Evolutionary conservation across 2,113 vertebrate genomes (phyloP), one percentile per base, ranked within the genome.

Genomic region (Oreotrochilus melanogaster): DNA sequence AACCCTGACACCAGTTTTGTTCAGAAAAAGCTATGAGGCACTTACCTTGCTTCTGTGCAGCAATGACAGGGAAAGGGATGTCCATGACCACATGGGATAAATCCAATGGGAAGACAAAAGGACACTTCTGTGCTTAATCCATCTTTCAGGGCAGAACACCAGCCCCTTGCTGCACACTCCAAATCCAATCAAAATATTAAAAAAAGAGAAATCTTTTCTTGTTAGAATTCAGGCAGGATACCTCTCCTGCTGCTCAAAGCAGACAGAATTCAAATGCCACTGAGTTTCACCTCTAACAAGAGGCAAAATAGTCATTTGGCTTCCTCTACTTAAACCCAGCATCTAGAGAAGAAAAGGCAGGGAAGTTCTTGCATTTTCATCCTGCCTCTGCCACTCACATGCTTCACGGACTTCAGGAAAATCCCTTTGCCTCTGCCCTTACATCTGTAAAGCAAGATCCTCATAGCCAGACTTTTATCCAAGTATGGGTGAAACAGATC

Each of bases 41-140:
- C 91, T 82, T 88, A 92, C 87, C 81, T 81, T 70, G 28, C 31
- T 85, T 54, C 51, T 69, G 9, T 22, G 31, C 37, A 61, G 47
- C 0, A 0, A n/a, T 42, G 67, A 65, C 10, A 37, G 42, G 11
- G 33, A 42, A n/a, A 42, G 14, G 14, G 21, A 78, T 4, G 7
- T 74, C 56, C 39, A 12, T 0, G 3, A 23, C 11, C 39, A 25
- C 0, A 0, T 27, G n/a, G 57, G 66, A 78, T 23, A 5, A 37
- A 18, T 9, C 69, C 24, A 18, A n/a, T 0, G 3, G 28, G 64
- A 92, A 66, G 43, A 31, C 0, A 0, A 23, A 60, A 64, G 14
- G 37, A 82, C 6, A 10, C 19, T 78, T 73, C 75, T 58, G 21
- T 22, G 14, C 25, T 21, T 13, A 16, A 47, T 14, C 33, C 35